Percentiles rank a stretch among this genome's conserved stretches.
Conservation (phyloP, 1,140 invertebrate species). For the Nymphalis io region DNA sequence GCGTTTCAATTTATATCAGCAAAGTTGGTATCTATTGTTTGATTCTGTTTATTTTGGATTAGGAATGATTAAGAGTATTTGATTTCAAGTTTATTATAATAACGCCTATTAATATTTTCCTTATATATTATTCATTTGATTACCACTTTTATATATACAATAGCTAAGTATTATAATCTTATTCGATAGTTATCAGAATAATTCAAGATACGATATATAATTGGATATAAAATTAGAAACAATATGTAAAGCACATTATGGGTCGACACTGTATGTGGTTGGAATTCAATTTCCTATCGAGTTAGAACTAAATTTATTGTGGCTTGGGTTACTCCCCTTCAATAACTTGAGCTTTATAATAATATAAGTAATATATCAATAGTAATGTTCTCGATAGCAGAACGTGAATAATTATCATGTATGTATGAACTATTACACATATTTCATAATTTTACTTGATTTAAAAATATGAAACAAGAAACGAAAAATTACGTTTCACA, state of each 20-base stretch:
- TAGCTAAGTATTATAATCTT: neutral
- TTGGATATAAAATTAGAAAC: conserved; percentile 17
- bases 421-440: neutral
- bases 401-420: neutral
- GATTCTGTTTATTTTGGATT: conserved; percentile 12
- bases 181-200: neutral
- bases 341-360: conserved; percentile 23
- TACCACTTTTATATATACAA: neutral
- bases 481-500: neutral
- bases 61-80: conserved; percentile 2
- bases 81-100: neutral
- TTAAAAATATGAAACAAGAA: neutral
- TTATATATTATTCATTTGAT: neutral
- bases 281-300: conserved; percentile 47
- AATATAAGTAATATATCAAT: conserved; percentile 18
- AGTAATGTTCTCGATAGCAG: neutral
- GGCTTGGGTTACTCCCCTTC: conserved; percentile 32
- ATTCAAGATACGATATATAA: neutral
- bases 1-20: conserved; percentile 26
- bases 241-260: conserved; percentile 38
- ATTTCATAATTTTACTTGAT: neutral
- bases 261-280: conserved; percentile 38
- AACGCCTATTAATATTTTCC: neutral
- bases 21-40: conserved; percentile 13
- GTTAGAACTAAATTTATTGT: conserved; percentile 36